These are phyloP conservation scores for Apistogramma diplotaenia DNA, from an alignment of 2,113 vertebrate species.

Conservation along the genomic window DNA sequence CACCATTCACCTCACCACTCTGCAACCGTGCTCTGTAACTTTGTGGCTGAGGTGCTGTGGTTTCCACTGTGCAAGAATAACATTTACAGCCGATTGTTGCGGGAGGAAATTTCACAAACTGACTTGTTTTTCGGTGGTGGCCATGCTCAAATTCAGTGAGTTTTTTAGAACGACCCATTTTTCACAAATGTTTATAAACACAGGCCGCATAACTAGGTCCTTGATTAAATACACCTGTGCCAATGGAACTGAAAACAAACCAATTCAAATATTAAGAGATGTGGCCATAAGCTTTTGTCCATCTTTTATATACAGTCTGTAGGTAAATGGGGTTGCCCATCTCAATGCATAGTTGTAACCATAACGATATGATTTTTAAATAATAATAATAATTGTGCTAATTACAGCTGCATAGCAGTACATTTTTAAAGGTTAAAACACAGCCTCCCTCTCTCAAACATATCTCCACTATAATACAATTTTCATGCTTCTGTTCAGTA, in stretches of 20 bases:
- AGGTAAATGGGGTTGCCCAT: neutral
- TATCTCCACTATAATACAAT: neutral
- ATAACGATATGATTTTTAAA: neutral
- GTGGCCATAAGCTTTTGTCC: neutral
- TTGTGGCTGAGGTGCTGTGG: no score
- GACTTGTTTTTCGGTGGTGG: no score
- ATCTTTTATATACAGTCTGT: no score
- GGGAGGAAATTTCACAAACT: no score
- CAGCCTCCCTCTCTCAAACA: neutral
- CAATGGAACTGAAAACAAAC: neutral
- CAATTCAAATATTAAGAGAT: neutral
- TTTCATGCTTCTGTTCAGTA: neutral
- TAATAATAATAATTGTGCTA: neutral
- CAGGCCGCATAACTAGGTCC: neutral
- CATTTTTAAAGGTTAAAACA: neutral
- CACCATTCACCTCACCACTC: no score
- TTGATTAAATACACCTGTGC: neutral
- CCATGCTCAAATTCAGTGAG: neutral
- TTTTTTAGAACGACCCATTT: neutral
- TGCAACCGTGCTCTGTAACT: no score
- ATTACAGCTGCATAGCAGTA: neutral
- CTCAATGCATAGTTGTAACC: neutral
- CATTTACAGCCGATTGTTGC: no score
- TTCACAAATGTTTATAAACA: neutral
- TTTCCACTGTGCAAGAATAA: no score